Conservation (phyloP, 2,888 invertebrate genomes). For the Caenorhabditis imperialis region DNA sequence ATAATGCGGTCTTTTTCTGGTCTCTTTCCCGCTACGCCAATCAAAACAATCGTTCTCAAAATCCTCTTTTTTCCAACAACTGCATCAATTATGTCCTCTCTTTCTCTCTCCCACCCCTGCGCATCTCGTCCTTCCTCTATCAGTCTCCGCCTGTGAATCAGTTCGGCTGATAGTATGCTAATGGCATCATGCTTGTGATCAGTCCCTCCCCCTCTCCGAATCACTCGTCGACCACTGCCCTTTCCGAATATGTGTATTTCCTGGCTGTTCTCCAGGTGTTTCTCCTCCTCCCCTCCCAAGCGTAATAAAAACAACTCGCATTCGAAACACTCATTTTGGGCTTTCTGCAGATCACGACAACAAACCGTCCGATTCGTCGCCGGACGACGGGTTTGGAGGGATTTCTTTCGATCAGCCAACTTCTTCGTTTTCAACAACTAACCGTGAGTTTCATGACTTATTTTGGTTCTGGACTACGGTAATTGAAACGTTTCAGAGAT, state of each 20-base stretch:
- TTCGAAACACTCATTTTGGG: neutral
- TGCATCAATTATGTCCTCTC: slow-evolving; percentile 26
- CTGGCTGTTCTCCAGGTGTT: slow-evolving; percentile 20
- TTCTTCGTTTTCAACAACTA: too few species aligned
- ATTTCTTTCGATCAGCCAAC: slow-evolving; percentile 9
- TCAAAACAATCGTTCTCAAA: slow-evolving; percentile 10
- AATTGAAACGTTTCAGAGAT: slow-evolving; percentile 48
- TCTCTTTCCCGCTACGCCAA: neutral
- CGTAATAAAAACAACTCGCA: neutral
- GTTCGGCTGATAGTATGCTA: slow-evolving; percentile 40
- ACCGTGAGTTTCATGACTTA: slow-evolving; percentile 12
- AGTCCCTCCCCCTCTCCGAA: neutral
- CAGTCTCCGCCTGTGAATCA: slow-evolving; percentile 23
- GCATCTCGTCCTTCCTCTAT: too few species aligned
- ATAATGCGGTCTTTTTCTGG: slow-evolving; percentile 7
- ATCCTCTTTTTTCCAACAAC: slow-evolving; percentile 9
- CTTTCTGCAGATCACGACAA: slow-evolving; percentile 23
- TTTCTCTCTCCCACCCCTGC: too few species aligned
- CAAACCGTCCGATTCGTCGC: slow-evolving; percentile 2
- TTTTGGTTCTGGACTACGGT: too few species aligned
- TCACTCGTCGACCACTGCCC: neutral
- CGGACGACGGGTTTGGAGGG: slow-evolving; percentile 5
- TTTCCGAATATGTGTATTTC: slow-evolving; percentile 22
- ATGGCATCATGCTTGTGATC: slow-evolving; percentile 16
- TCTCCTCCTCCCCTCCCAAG: slow-evolving; percentile 12